Conservation (phyloP, 2,797 vertebrate species). For the Gallinago stenura region DNA sequence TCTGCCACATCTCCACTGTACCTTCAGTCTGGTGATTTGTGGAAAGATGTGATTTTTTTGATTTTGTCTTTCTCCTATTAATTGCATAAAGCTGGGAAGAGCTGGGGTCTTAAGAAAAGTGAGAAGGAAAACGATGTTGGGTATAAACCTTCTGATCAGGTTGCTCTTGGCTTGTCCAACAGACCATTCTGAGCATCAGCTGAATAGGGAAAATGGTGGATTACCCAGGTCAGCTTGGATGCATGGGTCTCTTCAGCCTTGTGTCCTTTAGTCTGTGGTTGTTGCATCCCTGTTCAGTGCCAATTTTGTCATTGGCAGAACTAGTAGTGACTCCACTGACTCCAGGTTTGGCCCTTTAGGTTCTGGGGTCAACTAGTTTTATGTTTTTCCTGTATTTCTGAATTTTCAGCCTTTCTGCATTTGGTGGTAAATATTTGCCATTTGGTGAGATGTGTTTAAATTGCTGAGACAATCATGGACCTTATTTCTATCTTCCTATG, state of each 20-base stretch:
- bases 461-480: not conserved
- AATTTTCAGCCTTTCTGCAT: not conserved
- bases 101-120: not conserved
- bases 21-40: not conserved
- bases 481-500: rapidly evolving
- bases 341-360: not conserved
- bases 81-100: not conserved
- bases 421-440: not conserved
- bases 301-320: not conserved
- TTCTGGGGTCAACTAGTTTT: not conserved
- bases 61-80: not conserved
- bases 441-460: not conserved
- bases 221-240: not conserved
- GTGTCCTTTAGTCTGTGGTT: rapidly evolving
- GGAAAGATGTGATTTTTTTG: not conserved
- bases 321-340: not conserved
- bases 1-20: not conserved
- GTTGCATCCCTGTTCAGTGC: not conserved
- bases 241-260: not conserved
- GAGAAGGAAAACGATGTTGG: not conserved
- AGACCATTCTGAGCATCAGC: not conserved
- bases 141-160: not conserved
- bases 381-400: not conserved
- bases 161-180: not conserved
- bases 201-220: not conserved